Evolutionary conservation across 2,113 vertebrate genomes (phyloP).

Genomic region (Anguilla japonica): DNA sequence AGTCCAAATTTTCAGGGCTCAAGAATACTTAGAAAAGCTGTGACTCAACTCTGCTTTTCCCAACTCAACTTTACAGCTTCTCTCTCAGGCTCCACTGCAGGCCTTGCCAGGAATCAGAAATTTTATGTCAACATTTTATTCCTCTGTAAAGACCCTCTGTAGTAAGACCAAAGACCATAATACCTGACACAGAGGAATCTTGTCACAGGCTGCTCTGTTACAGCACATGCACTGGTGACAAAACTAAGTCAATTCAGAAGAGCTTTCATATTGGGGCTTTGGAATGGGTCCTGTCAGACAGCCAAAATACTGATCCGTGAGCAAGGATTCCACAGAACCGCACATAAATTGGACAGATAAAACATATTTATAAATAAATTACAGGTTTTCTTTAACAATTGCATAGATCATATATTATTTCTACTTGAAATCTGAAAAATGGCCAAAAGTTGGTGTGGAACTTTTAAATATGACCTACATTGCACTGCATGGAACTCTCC

Average conservation of each 20-base stretch:
- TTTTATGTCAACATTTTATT: slow-evolving; percentile 11
- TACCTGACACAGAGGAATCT: not conserved
- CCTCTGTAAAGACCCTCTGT: slow-evolving; percentile 10
- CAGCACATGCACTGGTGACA: not conserved
- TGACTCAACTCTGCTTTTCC: not conserved
- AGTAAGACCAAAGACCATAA: not conserved
- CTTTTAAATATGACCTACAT: not conserved
- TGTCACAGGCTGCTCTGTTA: slow-evolving; percentile 4
- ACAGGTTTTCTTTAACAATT: no score
- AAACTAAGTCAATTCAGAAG: slow-evolving; percentile 18
- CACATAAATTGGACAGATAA: no score
- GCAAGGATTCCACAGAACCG: not conserved
- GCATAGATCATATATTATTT: no score
- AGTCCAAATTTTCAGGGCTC: not conserved
- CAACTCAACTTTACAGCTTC: slow-evolving; percentile 12
- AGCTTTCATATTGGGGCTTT: not conserved
- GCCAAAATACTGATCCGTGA: not conserved
- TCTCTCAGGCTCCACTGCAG: slow-evolving; percentile 6
- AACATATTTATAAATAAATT: no score
- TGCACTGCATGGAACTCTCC: not conserved
- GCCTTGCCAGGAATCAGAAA: slow-evolving; percentile 18
- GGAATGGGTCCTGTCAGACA: not conserved
- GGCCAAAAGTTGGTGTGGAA: no score
- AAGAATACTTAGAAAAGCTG: slow-evolving; percentile 7
- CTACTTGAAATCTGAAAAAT: no score